Base-by-base conservation (phyloP, 2,797 vertebrate genomes). In the Ciconia nigra region DNA sequence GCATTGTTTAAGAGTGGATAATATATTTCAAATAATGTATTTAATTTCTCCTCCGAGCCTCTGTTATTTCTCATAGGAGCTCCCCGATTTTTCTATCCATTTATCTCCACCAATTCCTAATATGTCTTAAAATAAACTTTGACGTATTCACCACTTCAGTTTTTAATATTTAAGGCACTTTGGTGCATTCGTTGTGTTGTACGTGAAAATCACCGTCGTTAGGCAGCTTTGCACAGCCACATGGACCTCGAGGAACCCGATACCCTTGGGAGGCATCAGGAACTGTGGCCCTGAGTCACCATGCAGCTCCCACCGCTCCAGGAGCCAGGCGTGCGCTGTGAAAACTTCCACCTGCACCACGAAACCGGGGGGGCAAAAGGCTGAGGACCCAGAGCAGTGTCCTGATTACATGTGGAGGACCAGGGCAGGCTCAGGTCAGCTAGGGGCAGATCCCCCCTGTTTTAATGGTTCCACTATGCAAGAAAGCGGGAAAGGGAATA, bases 221-320 rank as follows among this genome's bases (percentile, higher is more conserved):
- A 4, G 25, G 78, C 29, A 46, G 44, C 49, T 58, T 42, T 26
- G 20, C 1, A 2, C 22, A 66, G 20, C 57, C 13, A 3, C 2
- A 3, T 19, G 14, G 37, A 13, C 67, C 67, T 37, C 5, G 8
- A 22, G 49, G 58, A 54, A 16, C 41, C n/a, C 11, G 2, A 2
- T 10, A 2, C 13, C 67, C 33, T 29, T 42, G 46, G 66, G 66
- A n/a, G 35, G 29, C 54, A 29, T 11, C 10, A 4, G 63, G 24
- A 59, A 22, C 18, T 3, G 8, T 33, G 8, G 20, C 39, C 49
- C 49, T 5, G 47, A n/a, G 19, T 4, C 31, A 5, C 25, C 3
- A 2, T 9, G 57, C 39, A 5, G 46, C 9, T 26, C 44, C 15
- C 1, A 3, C 22, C 6, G 1, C 46, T 13, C 39, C 16, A 1